These are phyloP conservation scores for Peromyscus nudipes DNA, from an alignment of 2,797 vertebrate genomes.

Conservation along the genomic window DNA sequence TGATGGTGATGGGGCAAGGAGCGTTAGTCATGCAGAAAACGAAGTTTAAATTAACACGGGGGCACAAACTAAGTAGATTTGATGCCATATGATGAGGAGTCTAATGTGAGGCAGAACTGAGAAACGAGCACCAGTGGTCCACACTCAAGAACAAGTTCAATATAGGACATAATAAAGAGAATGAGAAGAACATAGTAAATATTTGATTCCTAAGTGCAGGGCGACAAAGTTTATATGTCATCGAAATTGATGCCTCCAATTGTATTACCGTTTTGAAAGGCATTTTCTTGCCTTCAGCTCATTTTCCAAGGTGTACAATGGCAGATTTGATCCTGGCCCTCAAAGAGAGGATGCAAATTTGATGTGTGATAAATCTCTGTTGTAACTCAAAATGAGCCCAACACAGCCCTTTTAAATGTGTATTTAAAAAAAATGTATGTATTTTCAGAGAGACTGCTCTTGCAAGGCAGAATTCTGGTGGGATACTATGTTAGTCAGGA, in stretches of 20 bases:
- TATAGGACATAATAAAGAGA: neutral
- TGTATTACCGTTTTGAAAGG: conserved; percentile 64
- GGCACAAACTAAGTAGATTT: neutral
- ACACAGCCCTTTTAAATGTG: conserved; percentile 57
- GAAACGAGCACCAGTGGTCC: neutral
- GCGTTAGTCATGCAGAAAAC: neutral
- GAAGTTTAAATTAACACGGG: conserved; percentile 38
- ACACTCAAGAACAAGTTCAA: conserved; percentile 11
- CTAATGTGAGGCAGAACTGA: neutral
- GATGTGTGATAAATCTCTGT: conserved; percentile 51
- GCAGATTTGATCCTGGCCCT: conserved; percentile 26
- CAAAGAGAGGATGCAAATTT: conserved; percentile 33
- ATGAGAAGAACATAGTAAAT: neutral
- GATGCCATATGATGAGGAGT: neutral
- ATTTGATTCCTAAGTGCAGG: conserved; percentile 31
- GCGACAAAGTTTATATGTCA: neutral
- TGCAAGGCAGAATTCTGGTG: conserved; percentile 5
- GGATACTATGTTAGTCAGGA: neutral
- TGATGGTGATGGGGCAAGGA: neutral
- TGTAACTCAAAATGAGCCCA: conserved; percentile 37
- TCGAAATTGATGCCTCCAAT: neutral
- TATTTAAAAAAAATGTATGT: neutral
- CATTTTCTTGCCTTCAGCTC: conserved; percentile 38
- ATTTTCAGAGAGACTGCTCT: conserved; percentile 19
- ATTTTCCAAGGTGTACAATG: conserved; percentile 4